Conservation (phyloP, 2,797 vertebrate genomes). For the Pampus argenteus region DNA sequence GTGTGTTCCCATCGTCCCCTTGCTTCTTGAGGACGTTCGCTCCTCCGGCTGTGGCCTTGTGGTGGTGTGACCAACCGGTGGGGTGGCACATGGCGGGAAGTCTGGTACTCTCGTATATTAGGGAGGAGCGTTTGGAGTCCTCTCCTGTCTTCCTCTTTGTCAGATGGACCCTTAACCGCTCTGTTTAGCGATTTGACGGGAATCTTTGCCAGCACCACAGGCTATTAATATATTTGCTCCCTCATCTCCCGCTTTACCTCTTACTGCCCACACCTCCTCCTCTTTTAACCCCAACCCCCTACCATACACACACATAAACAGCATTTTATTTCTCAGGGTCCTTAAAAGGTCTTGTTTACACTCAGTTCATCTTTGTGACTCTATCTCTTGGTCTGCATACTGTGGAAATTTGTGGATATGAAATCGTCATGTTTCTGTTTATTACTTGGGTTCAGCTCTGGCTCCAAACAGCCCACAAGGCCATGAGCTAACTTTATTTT, state of each 20-base stretch:
- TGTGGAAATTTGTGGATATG: conserved; percentile 68
- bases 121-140: conserved; percentile 47
- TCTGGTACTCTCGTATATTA: conserved; percentile 60
- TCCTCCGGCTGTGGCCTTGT: conserved; percentile 46
- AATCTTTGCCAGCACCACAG: conserved; percentile 58
- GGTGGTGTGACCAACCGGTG: conserved; percentile 41
- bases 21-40: conserved; percentile 34
- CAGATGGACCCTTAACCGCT: conserved; percentile 56
- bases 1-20: conserved; percentile 63
- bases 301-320: conserved; percentile 19
- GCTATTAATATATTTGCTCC: conserved; percentile 71
- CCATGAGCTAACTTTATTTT: conserved; percentile 61
- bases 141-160: conserved; percentile 57
- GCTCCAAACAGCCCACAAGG: conserved; percentile 66
- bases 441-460: conserved; percentile 64
- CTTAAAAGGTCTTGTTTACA: conserved; percentile 56
- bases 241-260: conserved; percentile 51
- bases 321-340: conserved; percentile 20
- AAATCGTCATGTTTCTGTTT: conserved; percentile 71
- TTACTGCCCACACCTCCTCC: conserved; percentile 28
- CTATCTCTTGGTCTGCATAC: conserved; percentile 48
- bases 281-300: conserved; percentile 14
- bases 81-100: conserved; percentile 51
- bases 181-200: conserved; percentile 71
- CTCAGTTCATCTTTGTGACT: conserved; percentile 38